phyloP scores from a whole-genome alignment of 2,113 vertebrate genomes.

The Coptodon bakossiorum region DNA sequence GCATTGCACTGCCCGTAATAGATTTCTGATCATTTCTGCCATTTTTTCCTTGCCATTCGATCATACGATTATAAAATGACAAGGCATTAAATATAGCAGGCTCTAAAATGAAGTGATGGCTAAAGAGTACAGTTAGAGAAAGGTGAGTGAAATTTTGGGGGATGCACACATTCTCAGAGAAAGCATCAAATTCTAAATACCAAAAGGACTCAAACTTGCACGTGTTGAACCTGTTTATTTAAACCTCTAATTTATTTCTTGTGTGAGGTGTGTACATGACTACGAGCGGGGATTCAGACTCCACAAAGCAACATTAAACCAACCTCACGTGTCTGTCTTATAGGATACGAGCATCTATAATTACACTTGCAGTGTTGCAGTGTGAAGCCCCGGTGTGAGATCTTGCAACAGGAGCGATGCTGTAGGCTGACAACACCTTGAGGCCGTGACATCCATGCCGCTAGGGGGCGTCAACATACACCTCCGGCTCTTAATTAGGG shows the following conservation, averaged over 20 bases:
- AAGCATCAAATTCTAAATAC: neutral
- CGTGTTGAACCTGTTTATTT: neutral
- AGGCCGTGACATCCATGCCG: neutral
- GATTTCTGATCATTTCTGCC: neutral
- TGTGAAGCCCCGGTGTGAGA: neutral
- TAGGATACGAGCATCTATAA: neutral
- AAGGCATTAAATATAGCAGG: neutral
- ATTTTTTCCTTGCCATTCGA: neutral
- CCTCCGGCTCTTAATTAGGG: neutral
- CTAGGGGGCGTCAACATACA: slow-evolving; percentile 61
- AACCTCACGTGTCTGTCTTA: neutral
- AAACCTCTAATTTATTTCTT: neutral
- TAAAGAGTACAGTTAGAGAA: neutral
- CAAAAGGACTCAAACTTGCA: neutral
- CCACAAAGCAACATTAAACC: neutral
- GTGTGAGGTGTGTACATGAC: neutral
- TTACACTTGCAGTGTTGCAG: neutral
- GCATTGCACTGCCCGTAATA: neutral
- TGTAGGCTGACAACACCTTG: neutral
- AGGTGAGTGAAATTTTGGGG: neutral
- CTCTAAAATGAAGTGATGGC: neutral
- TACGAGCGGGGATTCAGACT: neutral
- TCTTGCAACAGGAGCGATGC: neutral
- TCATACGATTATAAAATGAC: neutral
- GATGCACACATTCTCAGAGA: neutral